These are phyloP conservation scores for Polyergus mexicanus DNA, from an alignment of 1,140 invertebrate species.

Conservation along the genomic window DNA sequence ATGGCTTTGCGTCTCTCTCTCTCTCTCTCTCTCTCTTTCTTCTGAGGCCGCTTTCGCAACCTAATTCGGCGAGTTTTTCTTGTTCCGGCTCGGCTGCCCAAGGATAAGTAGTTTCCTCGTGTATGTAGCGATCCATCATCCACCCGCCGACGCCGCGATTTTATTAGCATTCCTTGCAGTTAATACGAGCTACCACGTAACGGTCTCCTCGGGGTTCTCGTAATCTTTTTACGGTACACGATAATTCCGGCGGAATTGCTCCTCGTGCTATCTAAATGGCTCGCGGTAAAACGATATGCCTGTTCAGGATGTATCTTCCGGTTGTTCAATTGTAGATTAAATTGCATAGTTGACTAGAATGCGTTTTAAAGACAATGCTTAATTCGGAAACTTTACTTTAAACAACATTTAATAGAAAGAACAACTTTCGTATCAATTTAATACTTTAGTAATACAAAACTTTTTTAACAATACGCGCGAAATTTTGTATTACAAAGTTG, in stretches of 20 bases:
- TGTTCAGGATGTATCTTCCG: neutral
- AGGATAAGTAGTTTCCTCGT: slow-evolving; percentile 32
- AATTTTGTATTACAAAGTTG: neutral
- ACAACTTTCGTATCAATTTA: slow-evolving; percentile 1
- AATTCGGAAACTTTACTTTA: neutral
- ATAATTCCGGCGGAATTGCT: neutral
- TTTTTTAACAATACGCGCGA: neutral
- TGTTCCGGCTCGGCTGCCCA: slow-evolving; percentile 24
- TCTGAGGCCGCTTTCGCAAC: slow-evolving; percentile 39
- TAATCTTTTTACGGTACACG: neutral
- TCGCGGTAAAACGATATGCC: slow-evolving; percentile 1
- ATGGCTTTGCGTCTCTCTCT: neutral
- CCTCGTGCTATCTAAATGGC: neutral
- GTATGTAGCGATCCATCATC: neutral
- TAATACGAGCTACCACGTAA: slow-evolving; percentile 5
- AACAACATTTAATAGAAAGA: neutral
- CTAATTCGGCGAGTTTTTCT: slow-evolving; percentile 38
- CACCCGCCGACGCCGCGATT: neutral
- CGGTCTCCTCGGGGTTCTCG: neutral
- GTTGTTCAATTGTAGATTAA: neutral
- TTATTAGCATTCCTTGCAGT: slow-evolving; percentile 39
- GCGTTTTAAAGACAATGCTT: neutral
- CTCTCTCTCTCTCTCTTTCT: neutral
- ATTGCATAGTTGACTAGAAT: neutral
- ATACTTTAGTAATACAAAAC: neutral